Evolutionary conservation across 2,888 invertebrate species (phyloP).

Genomic region (Saturnia japonica): DNA sequence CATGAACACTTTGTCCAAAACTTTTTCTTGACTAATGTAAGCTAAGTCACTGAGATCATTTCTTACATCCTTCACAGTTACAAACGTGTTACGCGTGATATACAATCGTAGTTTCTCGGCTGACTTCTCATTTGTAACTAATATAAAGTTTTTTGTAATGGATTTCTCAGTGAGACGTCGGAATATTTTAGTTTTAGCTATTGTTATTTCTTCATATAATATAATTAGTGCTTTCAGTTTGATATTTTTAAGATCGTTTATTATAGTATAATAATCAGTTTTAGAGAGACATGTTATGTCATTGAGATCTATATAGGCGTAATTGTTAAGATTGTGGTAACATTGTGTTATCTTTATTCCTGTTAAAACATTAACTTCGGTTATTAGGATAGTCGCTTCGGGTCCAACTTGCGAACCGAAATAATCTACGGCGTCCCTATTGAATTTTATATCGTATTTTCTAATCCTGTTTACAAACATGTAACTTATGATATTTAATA

Average conservation of each 20-base stretch:
- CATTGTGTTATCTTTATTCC: constrained; percentile 16
- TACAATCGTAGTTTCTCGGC: neutral
- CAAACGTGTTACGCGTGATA: constrained; percentile 1
- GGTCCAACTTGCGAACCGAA: neutral
- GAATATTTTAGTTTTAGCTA: constrained; percentile 8
- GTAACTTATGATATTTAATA: neutral
- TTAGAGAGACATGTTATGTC: constrained; percentile 5
- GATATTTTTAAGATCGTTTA: constrained; percentile 11
- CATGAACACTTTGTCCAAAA: constrained; percentile 12
- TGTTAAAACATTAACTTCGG: neutral
- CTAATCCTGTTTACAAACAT: neutral
- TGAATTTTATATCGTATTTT: neutral
- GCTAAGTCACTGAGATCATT: constrained; percentile 12
- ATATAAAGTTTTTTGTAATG: constrained; percentile 1
- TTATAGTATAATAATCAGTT: neutral
- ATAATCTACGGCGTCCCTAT: neutral
- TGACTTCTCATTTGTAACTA: constrained; percentile 14
- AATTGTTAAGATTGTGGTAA: neutral
- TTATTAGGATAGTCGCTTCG: neutral
- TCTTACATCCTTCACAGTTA: constrained; percentile 1
- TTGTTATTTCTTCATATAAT: constrained; percentile 16
- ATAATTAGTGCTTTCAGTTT: constrained; percentile 11
- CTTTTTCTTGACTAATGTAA: constrained; percentile 8
- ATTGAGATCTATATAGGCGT: constrained; percentile 16
- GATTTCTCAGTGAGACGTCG: constrained; percentile 9